Conservation (phyloP, 2,113 vertebrate genomes). For the Trichechus manatus region DNA sequence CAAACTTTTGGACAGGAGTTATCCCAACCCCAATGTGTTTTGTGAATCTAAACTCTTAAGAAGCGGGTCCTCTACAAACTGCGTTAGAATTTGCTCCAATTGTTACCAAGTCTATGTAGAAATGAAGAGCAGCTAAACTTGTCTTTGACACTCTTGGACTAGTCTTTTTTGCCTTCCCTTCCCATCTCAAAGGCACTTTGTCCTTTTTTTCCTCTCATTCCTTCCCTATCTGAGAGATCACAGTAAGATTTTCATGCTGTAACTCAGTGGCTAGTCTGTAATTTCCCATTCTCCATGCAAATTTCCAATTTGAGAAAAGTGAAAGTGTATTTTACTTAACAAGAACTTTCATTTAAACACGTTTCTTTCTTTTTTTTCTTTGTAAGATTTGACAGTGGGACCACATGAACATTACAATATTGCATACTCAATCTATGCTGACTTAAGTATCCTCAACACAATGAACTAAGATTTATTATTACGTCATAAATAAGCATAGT, state of each 20-base stretch:
- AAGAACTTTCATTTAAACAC: neutral
- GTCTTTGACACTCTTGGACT: neutral
- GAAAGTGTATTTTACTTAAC: constrained; percentile 3
- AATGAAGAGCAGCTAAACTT: neutral
- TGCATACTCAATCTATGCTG: neutral
- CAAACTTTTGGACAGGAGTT: neutral
- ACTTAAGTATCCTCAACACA: neutral
- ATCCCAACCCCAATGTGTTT: neutral
- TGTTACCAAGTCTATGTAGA: neutral
- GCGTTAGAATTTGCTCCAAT: constrained; percentile 11
- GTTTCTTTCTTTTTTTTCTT: neutral
- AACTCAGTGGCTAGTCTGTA: neutral
- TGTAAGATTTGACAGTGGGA: neutral
- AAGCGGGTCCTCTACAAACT: neutral
- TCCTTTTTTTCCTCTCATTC: neutral
- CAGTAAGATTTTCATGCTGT: neutral
- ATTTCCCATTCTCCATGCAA: neutral
- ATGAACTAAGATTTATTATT: constrained; percentile 29
- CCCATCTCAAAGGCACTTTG: neutral
- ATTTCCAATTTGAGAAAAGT: constrained; percentile 29
- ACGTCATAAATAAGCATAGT: neutral
- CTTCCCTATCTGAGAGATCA: neutral
- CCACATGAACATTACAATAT: neutral
- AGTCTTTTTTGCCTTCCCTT: constrained; percentile 23
- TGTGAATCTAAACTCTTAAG: constrained; percentile 40